These are phyloP conservation scores for Drosophila ezoana DNA, from an alignment of 2,888 invertebrate genomes.

Conservation along the genomic window DNA sequence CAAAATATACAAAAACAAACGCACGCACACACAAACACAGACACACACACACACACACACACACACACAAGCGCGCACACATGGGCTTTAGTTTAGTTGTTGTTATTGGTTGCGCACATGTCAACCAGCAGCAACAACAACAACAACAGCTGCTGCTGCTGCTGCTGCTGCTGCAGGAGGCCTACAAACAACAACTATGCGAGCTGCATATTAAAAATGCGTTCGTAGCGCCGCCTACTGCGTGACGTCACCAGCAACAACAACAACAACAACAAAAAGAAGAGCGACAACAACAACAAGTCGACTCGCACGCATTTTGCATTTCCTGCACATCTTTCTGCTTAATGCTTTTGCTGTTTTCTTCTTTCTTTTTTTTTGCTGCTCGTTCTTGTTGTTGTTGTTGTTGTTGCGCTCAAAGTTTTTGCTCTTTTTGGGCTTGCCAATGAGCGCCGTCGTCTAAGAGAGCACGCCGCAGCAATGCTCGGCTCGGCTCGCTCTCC, in stretches of 20 bases:
- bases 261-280: conserved; percentile 35
- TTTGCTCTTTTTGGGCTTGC: conserved; percentile 57
- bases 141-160: not conserved
- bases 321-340: conserved; percentile 67
- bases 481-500: conserved; percentile 30
- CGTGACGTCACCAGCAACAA: conserved; percentile 68
- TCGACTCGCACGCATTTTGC: conserved; percentile 56
- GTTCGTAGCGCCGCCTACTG: conserved; percentile 78
- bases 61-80: conserved; percentile 22
- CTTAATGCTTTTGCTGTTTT: conserved; percentile 45
- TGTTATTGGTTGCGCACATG: conserved; percentile 75
- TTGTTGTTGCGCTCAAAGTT: conserved; percentile 38
- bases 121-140: conserved; percentile 41
- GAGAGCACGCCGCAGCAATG: conserved; percentile 51
- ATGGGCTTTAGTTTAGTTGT: conserved; percentile 71
- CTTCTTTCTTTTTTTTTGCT: conserved; percentile 15
- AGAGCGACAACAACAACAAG: conserved; percentile 24
- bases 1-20: conserved; percentile 75
- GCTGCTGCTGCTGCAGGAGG: conserved; percentile 20
- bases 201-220: conserved; percentile 72
- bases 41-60: conserved; percentile 25
- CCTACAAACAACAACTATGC: conserved; percentile 45
- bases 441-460: conserved; percentile 58
- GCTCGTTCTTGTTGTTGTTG: conserved; percentile 7
- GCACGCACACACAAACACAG: conserved; percentile 31